phyloP scores from a whole-genome alignment of 1,140 invertebrate species.

The Piezodorus guildinii region DNA sequence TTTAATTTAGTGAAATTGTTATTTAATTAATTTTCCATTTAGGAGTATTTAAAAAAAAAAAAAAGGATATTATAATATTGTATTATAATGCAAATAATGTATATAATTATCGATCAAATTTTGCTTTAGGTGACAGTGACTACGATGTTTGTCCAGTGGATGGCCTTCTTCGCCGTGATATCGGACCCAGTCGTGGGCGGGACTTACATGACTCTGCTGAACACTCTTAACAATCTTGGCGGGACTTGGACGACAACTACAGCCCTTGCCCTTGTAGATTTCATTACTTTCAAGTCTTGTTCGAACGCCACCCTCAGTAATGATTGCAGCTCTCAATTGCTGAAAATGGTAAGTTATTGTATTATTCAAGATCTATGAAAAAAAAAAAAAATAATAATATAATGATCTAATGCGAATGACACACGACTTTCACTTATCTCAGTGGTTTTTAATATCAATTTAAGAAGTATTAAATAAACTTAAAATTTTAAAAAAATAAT shows the following conservation, averaged over 20 bases:
- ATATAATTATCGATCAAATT: too few species aligned
- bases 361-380: not conserved
- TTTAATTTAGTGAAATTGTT: too few species aligned
- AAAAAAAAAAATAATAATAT: too few species aligned
- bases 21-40: too few species aligned
- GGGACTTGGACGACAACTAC: constrained; percentile 94
- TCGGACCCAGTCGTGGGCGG: constrained; percentile 91
- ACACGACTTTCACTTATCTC: too few species aligned
- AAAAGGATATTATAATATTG: too few species aligned
- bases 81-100: too few species aligned
- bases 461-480: too few species aligned
- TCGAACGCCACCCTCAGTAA: constrained; percentile 37
- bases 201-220: constrained; percentile 98
- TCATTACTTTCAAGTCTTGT: constrained; percentile 70
- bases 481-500: too few species aligned
- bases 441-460: too few species aligned
- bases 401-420: too few species aligned
- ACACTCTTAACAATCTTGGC: constrained; percentile 91
- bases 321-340: constrained; percentile 38
- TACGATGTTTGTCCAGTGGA: constrained; percentile 69
- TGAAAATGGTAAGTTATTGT: constrained; percentile 38
- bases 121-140: constrained; percentile 48
- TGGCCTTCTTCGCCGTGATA: constrained; percentile 75
- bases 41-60: too few species aligned
- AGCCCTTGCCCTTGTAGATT: constrained; percentile 84